Percentiles rank a stretch among this genome's conserved stretches.
Evolutionary conservation across 2,888 invertebrate genomes (phyloP).

Genomic region (Epinotia demarniana): DNA sequence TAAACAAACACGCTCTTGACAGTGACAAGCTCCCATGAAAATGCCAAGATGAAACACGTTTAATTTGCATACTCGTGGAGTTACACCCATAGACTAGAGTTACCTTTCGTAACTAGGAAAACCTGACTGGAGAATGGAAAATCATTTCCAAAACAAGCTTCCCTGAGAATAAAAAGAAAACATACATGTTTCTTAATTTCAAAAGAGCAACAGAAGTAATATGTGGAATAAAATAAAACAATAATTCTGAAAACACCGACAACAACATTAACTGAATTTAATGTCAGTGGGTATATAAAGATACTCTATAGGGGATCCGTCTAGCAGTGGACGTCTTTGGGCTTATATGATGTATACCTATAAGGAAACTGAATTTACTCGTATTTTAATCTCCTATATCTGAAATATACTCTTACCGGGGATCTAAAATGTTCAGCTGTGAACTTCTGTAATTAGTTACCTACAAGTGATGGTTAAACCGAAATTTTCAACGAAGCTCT

Average conservation of each 20-base stretch:
- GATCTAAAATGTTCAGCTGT: no score
- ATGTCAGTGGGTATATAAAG: no score
- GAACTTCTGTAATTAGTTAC: no score
- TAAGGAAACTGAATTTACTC: no score
- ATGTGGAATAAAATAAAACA: not conserved
- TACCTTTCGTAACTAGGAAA: not conserved
- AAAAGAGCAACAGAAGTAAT: not conserved
- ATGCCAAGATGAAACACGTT: slow-evolving; percentile 83
- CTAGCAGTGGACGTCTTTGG: no score
- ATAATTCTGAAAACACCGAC: not conserved
- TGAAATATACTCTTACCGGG: no score
- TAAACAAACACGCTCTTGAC: slow-evolving; percentile 81
- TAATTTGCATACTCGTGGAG: slow-evolving; percentile 71
- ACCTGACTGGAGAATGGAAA: not conserved
- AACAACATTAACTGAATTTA: no score
- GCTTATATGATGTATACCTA: no score
- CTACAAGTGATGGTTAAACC: not conserved
- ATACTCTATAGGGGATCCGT: no score
- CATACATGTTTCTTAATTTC: not conserved
- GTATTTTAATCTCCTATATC: no score
- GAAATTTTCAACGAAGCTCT: not conserved
- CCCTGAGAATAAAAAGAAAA: not conserved
- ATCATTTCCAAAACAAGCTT: not conserved
- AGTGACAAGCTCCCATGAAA: slow-evolving; percentile 82
- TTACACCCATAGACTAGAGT: not conserved